Evolutionary conservation across 2,888 invertebrate species (phyloP).

Genomic region (Nymphalis urticae): DNA sequence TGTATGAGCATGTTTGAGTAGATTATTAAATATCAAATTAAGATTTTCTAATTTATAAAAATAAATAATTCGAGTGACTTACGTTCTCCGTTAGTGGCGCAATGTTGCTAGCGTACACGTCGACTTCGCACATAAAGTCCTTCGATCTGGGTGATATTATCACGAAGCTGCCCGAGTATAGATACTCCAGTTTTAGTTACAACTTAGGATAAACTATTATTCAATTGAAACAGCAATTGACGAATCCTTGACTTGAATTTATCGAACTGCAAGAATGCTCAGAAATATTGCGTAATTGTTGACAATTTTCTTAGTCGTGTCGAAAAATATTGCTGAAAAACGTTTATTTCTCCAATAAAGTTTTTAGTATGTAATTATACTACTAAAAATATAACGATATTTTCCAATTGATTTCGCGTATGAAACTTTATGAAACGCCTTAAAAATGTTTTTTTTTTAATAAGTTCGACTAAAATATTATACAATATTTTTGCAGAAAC

Average conservation of each 20-base stretch:
- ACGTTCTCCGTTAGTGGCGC: constrained; percentile 71
- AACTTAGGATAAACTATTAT: constrained; percentile 35
- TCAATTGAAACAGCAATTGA: constrained; percentile 36
- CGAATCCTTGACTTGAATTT: constrained; percentile 32
- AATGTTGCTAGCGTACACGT: constrained; percentile 68
- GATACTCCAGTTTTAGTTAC: constrained; percentile 61
- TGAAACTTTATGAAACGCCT: background rate
- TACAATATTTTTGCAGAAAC: background rate
- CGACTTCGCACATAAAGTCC: constrained; percentile 62
- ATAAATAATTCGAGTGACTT: constrained; percentile 42
- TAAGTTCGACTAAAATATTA: background rate
- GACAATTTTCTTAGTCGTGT: background rate
- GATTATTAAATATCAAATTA: background rate
- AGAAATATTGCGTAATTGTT: constrained; percentile 18
- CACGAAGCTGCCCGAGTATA: constrained; percentile 54
- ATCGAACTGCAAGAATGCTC: constrained; percentile 24
- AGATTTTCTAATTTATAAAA: background rate
- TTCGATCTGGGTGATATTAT: constrained; percentile 50
- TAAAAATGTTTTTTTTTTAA: background rate
- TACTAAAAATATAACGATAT: background rate
- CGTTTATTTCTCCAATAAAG: background rate
- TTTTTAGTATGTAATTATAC: background rate
- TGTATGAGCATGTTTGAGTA: background rate
- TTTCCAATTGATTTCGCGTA: background rate
- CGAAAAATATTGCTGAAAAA: too few relatives aligned